Evolutionary conservation across 2,888 invertebrate genomes (phyloP).

Genomic region (Neoitamus cyanurus): DNA sequence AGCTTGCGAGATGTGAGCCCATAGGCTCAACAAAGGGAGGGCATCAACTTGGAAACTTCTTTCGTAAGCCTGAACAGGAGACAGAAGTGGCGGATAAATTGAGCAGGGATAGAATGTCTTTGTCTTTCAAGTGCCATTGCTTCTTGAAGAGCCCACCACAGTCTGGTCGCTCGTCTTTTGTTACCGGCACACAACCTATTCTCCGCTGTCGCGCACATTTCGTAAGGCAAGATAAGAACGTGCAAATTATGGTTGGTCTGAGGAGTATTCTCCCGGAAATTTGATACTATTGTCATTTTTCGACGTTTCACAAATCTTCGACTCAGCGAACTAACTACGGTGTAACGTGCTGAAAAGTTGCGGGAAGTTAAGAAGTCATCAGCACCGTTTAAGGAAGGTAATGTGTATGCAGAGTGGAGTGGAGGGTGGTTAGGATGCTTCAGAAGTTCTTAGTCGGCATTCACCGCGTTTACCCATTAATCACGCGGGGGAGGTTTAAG

Average conservation of each 20-base stretch:
- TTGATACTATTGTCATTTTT: slow-evolving; percentile 1
- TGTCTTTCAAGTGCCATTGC: background rate
- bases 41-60: background rate
- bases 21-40: background rate
- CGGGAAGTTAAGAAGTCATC: background rate
- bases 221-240: background rate
- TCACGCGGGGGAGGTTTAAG: background rate
- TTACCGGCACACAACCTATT: background rate
- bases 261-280: background rate
- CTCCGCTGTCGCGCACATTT: background rate
- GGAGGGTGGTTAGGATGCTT: background rate
- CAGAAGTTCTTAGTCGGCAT: background rate
- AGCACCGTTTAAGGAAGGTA: background rate
- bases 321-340: background rate
- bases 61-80: background rate
- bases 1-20: background rate
- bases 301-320: background rate
- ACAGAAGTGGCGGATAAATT: background rate
- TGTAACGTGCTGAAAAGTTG: background rate
- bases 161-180: background rate
- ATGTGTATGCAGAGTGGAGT: background rate
- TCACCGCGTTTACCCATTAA: background rate
- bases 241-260: background rate
- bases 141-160: background rate
- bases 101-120: background rate